These are phyloP conservation scores for Nansenia antarctica DNA, from an alignment of 2,113 vertebrate genomes.

Conservation along the genomic window DNA sequence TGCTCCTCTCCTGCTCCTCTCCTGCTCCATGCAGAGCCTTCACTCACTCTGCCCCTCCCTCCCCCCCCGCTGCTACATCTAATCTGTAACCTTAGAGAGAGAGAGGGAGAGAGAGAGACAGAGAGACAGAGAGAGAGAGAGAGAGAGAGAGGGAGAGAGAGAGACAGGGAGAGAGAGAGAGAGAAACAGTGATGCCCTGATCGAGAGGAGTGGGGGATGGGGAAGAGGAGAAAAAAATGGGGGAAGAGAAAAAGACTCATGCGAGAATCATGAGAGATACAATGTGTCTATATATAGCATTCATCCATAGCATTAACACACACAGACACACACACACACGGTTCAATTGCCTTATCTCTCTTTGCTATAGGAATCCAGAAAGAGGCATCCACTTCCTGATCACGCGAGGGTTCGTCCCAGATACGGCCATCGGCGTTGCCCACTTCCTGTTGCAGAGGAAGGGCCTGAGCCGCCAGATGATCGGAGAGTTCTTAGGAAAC, in stretches of 20 bases:
- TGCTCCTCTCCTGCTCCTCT: no score
- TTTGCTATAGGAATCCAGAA: constrained; percentile 89
- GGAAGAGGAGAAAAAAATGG: no score
- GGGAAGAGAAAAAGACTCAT: no score
- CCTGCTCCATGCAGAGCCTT: no score
- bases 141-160: constrained; percentile 20
- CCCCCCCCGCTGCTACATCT: background rate
- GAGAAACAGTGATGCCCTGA: no score
- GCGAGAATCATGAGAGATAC: no score
- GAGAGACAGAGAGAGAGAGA: background rate
- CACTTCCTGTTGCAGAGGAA: constrained; percentile 97
- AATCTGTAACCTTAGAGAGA: constrained; percentile 30
- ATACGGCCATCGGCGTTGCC: constrained; percentile 96
- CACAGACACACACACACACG: constrained; percentile 10
- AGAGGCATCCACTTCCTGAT: constrained; percentile 98
- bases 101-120: constrained; percentile 18
- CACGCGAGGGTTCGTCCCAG: constrained; percentile 94
- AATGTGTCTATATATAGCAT: no score
- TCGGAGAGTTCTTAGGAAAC: constrained; percentile 80
- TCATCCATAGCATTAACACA: no score
- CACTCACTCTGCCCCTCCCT: no score
- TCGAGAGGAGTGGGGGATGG: no score
- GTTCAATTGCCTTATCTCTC: constrained; percentile 16
- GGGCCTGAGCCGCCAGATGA: constrained; percentile 80
- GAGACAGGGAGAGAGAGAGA: no score